phyloP scores from a whole-genome alignment of 2,797 vertebrate genomes.

The Eupleurogrammus muticus region DNA sequence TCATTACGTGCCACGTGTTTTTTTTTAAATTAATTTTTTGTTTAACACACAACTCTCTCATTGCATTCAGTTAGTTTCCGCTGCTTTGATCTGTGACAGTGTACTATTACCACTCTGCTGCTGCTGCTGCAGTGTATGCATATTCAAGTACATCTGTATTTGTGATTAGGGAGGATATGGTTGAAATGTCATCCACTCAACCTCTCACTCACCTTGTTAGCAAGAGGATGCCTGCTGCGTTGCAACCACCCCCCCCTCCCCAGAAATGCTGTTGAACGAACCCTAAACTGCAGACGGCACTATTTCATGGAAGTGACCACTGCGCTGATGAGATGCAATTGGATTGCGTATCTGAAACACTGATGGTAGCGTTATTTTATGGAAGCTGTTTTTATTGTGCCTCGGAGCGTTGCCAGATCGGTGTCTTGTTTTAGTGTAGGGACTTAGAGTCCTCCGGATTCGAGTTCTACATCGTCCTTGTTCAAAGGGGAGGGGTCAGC shows the following conservation, averaged over 20 bases:
- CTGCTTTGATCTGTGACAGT: conserved; percentile 61
- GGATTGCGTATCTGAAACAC: conserved; percentile 77
- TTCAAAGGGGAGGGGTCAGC: conserved; percentile 62
- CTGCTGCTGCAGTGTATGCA: conserved; percentile 21
- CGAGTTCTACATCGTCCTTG: conserved; percentile 70
- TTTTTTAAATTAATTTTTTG: too few relatives aligned
- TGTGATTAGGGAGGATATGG: conserved; percentile 56
- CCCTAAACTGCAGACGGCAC: conserved; percentile 54
- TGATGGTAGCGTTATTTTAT: conserved; percentile 78
- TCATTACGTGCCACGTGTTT: conserved; percentile 50
- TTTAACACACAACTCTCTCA: conserved; percentile 43
- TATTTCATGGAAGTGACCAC: conserved; percentile 68
- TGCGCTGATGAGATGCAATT: conserved; percentile 78
- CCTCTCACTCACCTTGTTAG: conserved; percentile 56
- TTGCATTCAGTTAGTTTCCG: conserved; percentile 46
- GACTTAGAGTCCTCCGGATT: conserved; percentile 74
- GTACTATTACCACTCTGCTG: conserved; percentile 30
- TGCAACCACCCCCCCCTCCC: too few relatives aligned
- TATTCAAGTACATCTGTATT: conserved; percentile 50
- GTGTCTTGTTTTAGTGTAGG: conserved; percentile 59
- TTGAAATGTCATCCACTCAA: conserved; percentile 41
- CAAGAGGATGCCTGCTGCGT: conserved; percentile 19
- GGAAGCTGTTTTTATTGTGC: conserved; percentile 72
- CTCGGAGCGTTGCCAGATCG: conserved; percentile 72
- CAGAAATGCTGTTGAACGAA: conserved; percentile 53